A percentile compares a stretch with the other conserved stretches of the same genome.
phyloP scores from a whole-genome alignment of 2,797 vertebrate genomes.

The Lindbergichthys nudifrons region DNA sequence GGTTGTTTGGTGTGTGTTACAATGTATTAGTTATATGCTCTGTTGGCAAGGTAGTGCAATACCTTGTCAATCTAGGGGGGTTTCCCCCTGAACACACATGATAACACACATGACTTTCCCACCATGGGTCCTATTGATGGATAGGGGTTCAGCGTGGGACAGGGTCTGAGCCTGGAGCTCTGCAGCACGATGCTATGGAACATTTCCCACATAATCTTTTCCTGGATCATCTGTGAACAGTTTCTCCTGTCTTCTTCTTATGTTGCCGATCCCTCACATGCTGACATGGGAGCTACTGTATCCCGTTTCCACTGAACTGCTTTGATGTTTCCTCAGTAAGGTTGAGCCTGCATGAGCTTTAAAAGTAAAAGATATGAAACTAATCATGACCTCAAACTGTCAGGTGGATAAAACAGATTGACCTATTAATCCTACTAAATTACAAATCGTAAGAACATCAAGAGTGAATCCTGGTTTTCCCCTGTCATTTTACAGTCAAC shows the following conservation, averaged over 20 bases:
- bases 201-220: neutral
- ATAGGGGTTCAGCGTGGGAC: too few species aligned
- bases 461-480: neutral
- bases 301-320: neutral
- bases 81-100: too few species aligned
- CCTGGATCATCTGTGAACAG: neutral
- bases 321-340: neutral
- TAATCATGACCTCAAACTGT: slow-evolving; percentile 19
- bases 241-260: neutral
- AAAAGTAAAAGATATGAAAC: slow-evolving; percentile 2
- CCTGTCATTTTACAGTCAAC: neutral
- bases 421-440: slow-evolving; percentile 24
- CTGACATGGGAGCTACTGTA: neutral
- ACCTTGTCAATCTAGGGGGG: too few species aligned
- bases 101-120: too few species aligned
- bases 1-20: too few species aligned
- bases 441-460: neutral
- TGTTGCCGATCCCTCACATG: neutral
- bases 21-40: too few species aligned
- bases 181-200: too few species aligned
- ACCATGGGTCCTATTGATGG: too few species aligned
- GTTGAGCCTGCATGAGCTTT: neutral
- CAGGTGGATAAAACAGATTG: neutral
- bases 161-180: too few species aligned
- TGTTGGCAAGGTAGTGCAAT: too few species aligned